Conservation (phyloP, 2,113 vertebrate genomes). For the Genyomyrus donnyi region DNA sequence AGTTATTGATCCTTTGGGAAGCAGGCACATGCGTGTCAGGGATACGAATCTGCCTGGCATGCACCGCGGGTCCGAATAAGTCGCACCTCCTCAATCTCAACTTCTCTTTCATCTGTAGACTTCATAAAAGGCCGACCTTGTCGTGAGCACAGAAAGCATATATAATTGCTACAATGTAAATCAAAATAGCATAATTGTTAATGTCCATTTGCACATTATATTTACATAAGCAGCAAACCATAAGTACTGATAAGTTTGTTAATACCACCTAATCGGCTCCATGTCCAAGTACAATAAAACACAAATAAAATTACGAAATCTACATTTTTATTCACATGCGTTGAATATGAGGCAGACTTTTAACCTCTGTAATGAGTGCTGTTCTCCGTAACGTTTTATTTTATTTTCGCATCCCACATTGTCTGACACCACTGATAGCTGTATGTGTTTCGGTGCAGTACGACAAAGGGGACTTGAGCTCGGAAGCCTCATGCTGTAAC, state of each 20-base stretch:
- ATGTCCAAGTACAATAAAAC: neutral
- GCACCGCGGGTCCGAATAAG: neutral
- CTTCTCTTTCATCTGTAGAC: neutral
- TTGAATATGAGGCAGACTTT: neutral
- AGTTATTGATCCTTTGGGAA: constrained; percentile 18
- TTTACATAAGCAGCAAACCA: neutral
- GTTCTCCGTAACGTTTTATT: neutral
- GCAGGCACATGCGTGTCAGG: neutral
- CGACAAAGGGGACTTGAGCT: neutral
- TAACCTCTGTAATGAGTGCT: neutral
- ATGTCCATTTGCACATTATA: neutral
- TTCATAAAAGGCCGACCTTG: neutral
- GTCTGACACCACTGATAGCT: neutral
- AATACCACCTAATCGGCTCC: neutral
- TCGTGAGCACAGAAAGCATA: neutral
- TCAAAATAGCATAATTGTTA: neutral
- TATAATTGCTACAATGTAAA: neutral
- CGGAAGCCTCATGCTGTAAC: neutral
- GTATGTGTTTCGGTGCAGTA: neutral
- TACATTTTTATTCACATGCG: neutral
- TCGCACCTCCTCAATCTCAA: neutral
- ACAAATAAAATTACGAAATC: neutral
- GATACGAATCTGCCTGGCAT: neutral
- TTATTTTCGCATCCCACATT: neutral
- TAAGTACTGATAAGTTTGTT: neutral